Evolutionary conservation across 2,797 vertebrate genomes (phyloP).

Genomic region (Chaetodon trifasciatus): DNA sequence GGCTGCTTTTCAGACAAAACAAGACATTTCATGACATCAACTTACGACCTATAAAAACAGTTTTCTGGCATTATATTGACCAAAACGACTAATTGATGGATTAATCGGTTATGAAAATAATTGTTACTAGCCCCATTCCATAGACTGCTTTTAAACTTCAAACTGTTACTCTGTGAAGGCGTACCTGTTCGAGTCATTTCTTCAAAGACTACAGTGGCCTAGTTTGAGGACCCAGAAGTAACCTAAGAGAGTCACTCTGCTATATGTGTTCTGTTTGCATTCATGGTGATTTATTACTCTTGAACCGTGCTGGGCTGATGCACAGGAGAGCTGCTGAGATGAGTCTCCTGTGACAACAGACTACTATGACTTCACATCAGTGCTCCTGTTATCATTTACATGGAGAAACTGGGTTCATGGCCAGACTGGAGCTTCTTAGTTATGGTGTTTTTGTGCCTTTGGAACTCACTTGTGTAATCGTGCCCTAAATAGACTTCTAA

Average conservation of each 20-base stretch:
- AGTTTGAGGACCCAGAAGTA: constrained; percentile 69
- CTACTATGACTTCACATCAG: constrained; percentile 61
- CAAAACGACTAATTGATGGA: not conserved
- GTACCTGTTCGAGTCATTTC: constrained; percentile 27
- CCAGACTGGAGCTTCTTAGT: constrained; percentile 55
- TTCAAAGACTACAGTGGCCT: constrained; percentile 63
- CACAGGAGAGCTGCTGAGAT: constrained; percentile 65
- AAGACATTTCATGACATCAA: not conserved
- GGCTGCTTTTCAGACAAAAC: not conserved
- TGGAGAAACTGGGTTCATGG: constrained; percentile 65
- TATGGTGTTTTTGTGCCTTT: constrained; percentile 31
- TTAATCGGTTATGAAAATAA: not conserved
- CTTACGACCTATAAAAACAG: not conserved
- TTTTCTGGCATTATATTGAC: not conserved
- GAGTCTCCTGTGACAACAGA: constrained; percentile 74
- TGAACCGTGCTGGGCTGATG: constrained; percentile 64
- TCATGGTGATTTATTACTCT: constrained; percentile 81
- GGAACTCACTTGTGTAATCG: constrained; percentile 49
- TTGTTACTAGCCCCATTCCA: not conserved
- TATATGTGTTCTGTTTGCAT: constrained; percentile 65
- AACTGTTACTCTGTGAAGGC: constrained; percentile 22
- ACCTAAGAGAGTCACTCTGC: constrained; percentile 54
- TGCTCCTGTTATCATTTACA: constrained; percentile 69
- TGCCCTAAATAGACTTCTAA: constrained; percentile 57
- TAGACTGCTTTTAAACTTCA: not conserved